These are phyloP conservation scores for Antechinus stuartii DNA, from an alignment of 2,113 vertebrate species.

Conservation along the genomic window DNA sequence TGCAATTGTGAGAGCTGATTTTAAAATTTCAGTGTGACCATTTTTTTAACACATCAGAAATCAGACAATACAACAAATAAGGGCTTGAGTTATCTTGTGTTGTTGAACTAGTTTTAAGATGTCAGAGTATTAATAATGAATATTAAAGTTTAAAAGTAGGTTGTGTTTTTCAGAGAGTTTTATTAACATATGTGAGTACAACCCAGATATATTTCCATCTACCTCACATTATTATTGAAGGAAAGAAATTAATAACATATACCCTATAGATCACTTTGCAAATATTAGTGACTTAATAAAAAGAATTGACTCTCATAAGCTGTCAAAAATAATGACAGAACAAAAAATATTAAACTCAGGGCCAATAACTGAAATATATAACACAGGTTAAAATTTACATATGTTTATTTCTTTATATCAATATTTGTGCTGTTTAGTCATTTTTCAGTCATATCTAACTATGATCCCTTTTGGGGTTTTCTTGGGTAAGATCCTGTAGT, in stretches of 20 bases:
- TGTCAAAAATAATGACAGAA: background rate
- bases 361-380: background rate
- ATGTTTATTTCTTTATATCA: background rate
- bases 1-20: background rate
- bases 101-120: background rate
- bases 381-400: background rate
- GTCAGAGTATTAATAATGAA: background rate
- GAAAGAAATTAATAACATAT: background rate
- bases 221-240: background rate
- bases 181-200: background rate
- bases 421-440: background rate
- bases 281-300: background rate
- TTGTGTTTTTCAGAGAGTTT: background rate
- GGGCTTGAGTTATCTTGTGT: background rate
- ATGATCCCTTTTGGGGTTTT: background rate
- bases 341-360: background rate
- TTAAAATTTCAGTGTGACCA: background rate
- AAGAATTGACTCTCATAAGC: background rate
- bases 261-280: background rate
- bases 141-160: background rate
- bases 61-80: background rate
- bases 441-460: background rate
- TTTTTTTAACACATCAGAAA: background rate
- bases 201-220: background rate
- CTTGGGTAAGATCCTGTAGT: background rate